Base-by-base conservation (phyloP, 1,140 invertebrate genomes). In the Sinella curviseta region DNA sequence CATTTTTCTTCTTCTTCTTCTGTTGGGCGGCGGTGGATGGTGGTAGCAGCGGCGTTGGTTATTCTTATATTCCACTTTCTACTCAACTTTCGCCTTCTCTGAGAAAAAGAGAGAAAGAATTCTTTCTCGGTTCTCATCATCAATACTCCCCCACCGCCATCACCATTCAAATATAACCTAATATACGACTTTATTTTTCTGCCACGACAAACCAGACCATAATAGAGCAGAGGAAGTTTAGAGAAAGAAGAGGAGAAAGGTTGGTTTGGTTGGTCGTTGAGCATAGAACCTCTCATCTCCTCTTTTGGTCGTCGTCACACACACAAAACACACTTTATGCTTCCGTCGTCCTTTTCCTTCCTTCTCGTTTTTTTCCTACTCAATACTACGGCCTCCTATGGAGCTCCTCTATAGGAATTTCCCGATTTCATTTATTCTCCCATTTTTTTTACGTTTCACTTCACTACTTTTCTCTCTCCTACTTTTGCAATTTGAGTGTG, bases 101-200 rank as follows among this genome's bases (percentile, higher is more conserved):
- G 65, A 67, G 34, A 39, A 34, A 74, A 74, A 33, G 34, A 74
- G 60, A 8, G 30, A 67, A 24, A 24, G n/a, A 24, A 26, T 73
- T 78, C 36, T 54, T 54, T 54, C 48, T 54, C 48, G 12, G 48
- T 65, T 65, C 60, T 65, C 28, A 28, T 24, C 60, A 28, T 65
- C 60, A 8, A 35, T 36, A 77, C 34, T 48, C 54, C 76, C 28
- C 48, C 70, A 73, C 20, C 14, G 12, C 74, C 36, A 33, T 73
- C 65, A 24, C 20, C 28, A 65, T 65, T 20, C 28, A 65, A 12
- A 65, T 65, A 65, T 12, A 65, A 24, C 28, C 20, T 65, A 48
- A 48, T 48, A 48, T 48, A 48, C 39, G 39, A 48, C 20, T 48
- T 48, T 8, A 48, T 48, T 48, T 20, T 48, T 48, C 20, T 48